Base-by-base conservation (phyloP, 2,888 invertebrate species). In the Luffia ferchaultella region DNA sequence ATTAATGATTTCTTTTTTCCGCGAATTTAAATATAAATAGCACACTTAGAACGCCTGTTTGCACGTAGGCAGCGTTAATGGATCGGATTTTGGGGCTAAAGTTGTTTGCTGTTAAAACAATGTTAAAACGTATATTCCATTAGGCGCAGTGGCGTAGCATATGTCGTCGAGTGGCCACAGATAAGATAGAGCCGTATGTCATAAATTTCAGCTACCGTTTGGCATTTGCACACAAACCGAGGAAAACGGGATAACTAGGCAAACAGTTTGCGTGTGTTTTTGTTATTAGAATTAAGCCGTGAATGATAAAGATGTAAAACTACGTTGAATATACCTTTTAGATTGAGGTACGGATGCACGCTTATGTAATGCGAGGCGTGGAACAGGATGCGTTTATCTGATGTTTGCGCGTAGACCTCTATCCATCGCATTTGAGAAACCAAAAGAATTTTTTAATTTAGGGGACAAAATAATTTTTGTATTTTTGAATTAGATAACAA, bases 171-270 rank as follows among this genome's bases (percentile, higher is more conserved):
- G 82, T 82, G 77, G 72, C 58, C 69, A 70, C 58, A 73, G 83
- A 83, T 83, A 82, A 83, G 83, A 82, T 82, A 82, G 73, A 77
- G 67, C 78, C 78, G 74, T 79, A 79, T 83, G 83, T 82, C 78
- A 76, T 76, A 72, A 70, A 72, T 70, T 64, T 66, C 57, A 68
- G 64, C 82, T 80, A 82, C 83, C 76, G 83, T 83, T 78, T 74
- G 73, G 73, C 72, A 70, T 76, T 66, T n/a, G n/a, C 30, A 30
- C 30, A 30, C 30, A 30, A 12, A 30, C 30, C 30, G 30, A 7
- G 30, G 30, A 30, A 30, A 7, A 30, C 30, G 12, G 30, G 30
- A 30, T 30, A 7, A 30, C 30, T 7, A 3, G 30, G 30, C 30
- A 30, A 30, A 30, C 30, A 30, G 30, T 3, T 12, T 3, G 3